Conservation (phyloP, 1,140 invertebrate species). For the Drosophila asahinai region DNA sequence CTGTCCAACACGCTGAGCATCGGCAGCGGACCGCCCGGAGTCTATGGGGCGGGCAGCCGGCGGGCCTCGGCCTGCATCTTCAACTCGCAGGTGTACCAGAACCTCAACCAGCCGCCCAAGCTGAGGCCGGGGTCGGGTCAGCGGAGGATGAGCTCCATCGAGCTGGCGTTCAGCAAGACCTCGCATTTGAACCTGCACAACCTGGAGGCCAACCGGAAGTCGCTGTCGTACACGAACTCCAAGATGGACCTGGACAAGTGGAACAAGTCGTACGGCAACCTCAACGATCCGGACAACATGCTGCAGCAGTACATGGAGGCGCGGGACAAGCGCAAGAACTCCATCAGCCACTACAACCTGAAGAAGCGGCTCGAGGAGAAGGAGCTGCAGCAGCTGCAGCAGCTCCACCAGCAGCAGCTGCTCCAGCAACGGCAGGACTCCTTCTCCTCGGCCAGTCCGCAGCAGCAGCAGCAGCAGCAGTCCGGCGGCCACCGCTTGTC, state of each 20-base stretch:
- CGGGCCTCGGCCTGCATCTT: conserved; percentile 81
- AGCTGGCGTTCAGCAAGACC: conserved; percentile 81
- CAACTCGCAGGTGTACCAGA: conserved; percentile 84
- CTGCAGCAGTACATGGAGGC: conserved; percentile 83
- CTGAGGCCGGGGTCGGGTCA: conserved; percentile 66
- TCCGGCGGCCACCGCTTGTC: conserved; percentile 45
- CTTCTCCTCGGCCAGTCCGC: conserved; percentile 41
- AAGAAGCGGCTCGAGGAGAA: conserved; percentile 75
- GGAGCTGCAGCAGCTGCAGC: conserved; percentile 72
- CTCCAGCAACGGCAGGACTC: conserved; percentile 59
- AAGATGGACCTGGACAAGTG: conserved; percentile 84
- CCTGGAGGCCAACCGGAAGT: conserved; percentile 80
- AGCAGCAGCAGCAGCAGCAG: conserved; percentile 31
- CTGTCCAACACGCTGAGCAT: conserved; percentile 75
- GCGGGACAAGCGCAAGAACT: conserved; percentile 79
- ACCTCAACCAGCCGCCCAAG: conserved; percentile 80
- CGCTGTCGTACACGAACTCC: conserved; percentile 81
- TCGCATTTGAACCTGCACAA: conserved; percentile 83
- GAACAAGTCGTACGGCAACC: conserved; percentile 75
- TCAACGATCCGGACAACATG: conserved; percentile 82
- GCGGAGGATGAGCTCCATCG: conserved; percentile 84
- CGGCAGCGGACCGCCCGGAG: conserved; percentile 49
- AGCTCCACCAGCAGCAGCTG: conserved; percentile 67
- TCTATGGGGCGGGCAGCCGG: conserved; percentile 49
- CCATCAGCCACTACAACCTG: conserved; percentile 74